Conservation (phyloP, 1,140 invertebrate species). For the Cepaea nemoralis region DNA sequence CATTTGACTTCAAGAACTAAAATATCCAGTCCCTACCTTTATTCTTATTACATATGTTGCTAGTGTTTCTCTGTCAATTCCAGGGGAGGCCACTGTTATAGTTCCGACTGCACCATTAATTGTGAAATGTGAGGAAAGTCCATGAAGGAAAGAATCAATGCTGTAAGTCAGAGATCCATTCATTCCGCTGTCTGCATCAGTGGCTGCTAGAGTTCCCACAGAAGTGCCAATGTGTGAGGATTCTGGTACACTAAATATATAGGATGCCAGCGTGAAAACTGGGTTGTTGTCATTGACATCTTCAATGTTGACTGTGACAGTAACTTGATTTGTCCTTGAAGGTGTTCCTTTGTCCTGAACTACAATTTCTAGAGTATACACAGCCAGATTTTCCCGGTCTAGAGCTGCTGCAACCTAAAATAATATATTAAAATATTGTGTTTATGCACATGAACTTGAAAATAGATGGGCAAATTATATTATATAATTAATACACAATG, state of each 20-base stretch:
- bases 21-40: no score
- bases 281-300: constrained; percentile 60
- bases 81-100: constrained; percentile 45
- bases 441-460: no score
- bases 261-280: constrained; percentile 37
- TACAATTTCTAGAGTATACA: constrained; percentile 47
- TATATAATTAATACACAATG: no score
- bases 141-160: constrained; percentile 47
- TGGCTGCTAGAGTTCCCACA: constrained; percentile 48
- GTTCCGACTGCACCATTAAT: constrained; percentile 44
- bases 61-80: constrained; percentile 50
- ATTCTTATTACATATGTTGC: constrained; percentile 40
- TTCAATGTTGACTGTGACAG: constrained; percentile 45
- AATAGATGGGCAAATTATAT: no score
- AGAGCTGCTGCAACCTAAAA: constrained; percentile 43
- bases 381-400: constrained; percentile 51
- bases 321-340: constrained; percentile 39
- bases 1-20: no score
- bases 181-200: constrained; percentile 52
- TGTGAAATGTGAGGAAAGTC: constrained; percentile 42
- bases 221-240: constrained; percentile 41
- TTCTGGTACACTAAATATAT: constrained; percentile 50
- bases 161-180: constrained; percentile 51
- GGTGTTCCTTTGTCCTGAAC: constrained; percentile 53
- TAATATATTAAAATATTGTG: no score